Evolutionary conservation across 2,113 vertebrate species (phyloP).

Genomic region (Pseudopipra pipra): DNA sequence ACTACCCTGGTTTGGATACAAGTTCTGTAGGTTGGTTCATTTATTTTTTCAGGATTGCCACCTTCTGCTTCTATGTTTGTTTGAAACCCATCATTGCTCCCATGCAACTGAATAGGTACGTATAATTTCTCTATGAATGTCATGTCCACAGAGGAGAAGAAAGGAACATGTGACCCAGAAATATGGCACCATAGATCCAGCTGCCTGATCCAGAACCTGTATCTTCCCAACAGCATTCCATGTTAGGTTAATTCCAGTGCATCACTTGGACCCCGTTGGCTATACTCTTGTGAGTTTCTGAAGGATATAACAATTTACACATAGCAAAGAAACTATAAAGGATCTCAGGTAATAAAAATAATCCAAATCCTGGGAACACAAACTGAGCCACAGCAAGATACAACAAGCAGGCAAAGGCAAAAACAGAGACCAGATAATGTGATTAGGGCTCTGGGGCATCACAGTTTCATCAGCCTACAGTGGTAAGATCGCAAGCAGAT

Average conservation of each 20-base stretch:
- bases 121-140: background rate
- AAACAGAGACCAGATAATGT: background rate
- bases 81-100: background rate
- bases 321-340: background rate
- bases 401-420: background rate
- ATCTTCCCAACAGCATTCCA: background rate
- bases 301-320: background rate
- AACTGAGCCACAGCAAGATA: background rate
- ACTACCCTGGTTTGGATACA: background rate
- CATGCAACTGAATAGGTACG: background rate
- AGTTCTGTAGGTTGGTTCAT: background rate
- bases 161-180: background rate
- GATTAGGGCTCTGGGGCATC: background rate
- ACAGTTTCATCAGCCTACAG: background rate
- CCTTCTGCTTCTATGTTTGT: background rate
- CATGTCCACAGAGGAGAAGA: background rate
- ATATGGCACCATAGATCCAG: background rate
- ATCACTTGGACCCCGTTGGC: background rate
- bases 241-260: background rate
- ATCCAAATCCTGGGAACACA: background rate
- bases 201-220: background rate
- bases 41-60: background rate
- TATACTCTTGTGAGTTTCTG: background rate
- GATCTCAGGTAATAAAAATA: background rate
- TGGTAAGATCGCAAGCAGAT: background rate